Evolutionary conservation across 2,113 vertebrate genomes (phyloP).

Genomic region (Corydoras sp.): DNA sequence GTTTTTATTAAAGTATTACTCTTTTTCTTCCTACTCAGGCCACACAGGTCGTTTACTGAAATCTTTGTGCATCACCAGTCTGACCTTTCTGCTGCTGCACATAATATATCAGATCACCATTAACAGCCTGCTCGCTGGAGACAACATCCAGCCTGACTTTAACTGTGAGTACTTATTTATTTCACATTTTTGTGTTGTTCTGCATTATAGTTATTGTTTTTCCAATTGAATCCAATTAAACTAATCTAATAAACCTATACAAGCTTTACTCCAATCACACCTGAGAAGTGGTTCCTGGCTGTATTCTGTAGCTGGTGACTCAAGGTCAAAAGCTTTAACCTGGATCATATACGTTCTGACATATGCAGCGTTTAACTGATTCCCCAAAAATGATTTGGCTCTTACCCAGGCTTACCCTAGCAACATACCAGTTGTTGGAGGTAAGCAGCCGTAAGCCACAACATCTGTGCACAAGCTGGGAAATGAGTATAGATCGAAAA

Average conservation of each 20-base stretch:
- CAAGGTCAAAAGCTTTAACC: slow-evolving; percentile 13
- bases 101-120: slow-evolving; percentile 83
- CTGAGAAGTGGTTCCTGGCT: neutral
- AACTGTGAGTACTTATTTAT: slow-evolving; percentile 77
- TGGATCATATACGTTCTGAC: slow-evolving; percentile 24
- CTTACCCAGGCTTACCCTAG: slow-evolving; percentile 6
- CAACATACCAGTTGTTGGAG: too few relatives aligned
- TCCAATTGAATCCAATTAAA: too few relatives aligned
- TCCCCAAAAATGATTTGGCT: slow-evolving; percentile 17
- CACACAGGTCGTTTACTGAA: slow-evolving; percentile 79
- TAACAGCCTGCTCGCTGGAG: slow-evolving; percentile 75
- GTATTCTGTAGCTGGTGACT: slow-evolving; percentile 14
- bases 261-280: too few relatives aligned
- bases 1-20: neutral
- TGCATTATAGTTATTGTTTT: too few relatives aligned
- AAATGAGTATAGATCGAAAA: slow-evolving; percentile 27
- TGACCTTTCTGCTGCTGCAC: slow-evolving; percentile 85
- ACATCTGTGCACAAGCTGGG: slow-evolving; percentile 50
- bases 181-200: too few relatives aligned
- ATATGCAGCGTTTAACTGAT: slow-evolving; percentile 4
- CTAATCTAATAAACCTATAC: too few relatives aligned
- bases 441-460: slow-evolving; percentile 35
- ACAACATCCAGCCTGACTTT: slow-evolving; percentile 70
- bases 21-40: slow-evolving; percentile 60
- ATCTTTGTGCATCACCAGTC: slow-evolving; percentile 79